Base-by-base conservation (phyloP, 2,113 vertebrate genomes). In the Callocephalon fimbriatum region DNA sequence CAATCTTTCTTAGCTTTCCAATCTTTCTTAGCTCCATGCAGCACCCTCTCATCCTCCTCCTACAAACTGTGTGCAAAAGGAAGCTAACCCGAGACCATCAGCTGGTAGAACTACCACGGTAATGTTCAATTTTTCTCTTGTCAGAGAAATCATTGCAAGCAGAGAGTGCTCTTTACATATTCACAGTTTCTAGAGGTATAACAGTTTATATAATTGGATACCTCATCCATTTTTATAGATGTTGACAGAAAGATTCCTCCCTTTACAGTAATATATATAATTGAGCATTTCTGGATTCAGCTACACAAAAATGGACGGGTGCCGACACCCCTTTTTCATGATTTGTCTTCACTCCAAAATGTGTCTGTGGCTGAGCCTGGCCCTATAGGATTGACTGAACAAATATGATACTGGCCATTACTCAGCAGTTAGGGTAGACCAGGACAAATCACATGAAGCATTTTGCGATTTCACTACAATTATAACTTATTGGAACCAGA, bases 241-340 rank as follows among this genome's bases (percentile, higher is more conserved):
- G 47, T 19, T 92, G 93, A 93, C 92, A 94, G 93, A 86, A 88
- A 94, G 74, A 88, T 73, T 88, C 85, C 86, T 93, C 90, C 88
- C 75, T 86, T 86, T 84, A 82, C 70, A 90, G 77, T 35, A 91
- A 90, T 85, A 90, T 51, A 86, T 31, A 29, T 86, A 92, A 94
- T 67, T 93, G 59, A 86, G 82, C 66, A 54, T 42, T 86, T 94
- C 59, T 97, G 86, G 90, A 83, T 93, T 83, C 51, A 62, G 79
- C 75, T 63, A 37, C 14, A 80, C 65, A 78, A 78, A 82, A 83
- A 93, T 48, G 51, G 75, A 86, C 0, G 10, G 23, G 50, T 63
- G 47, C 68, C 10, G 38, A 94, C 42, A 76, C 72, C 63, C 35
- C 81, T 92, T 94, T 90, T 76, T 93, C 78, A 84, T 32, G 0